A percentile compares a stretch with the other conserved stretches of the same genome.
Evolutionary conservation across 2,113 vertebrate species (phyloP).

Genomic region (Albula glossodonta): DNA sequence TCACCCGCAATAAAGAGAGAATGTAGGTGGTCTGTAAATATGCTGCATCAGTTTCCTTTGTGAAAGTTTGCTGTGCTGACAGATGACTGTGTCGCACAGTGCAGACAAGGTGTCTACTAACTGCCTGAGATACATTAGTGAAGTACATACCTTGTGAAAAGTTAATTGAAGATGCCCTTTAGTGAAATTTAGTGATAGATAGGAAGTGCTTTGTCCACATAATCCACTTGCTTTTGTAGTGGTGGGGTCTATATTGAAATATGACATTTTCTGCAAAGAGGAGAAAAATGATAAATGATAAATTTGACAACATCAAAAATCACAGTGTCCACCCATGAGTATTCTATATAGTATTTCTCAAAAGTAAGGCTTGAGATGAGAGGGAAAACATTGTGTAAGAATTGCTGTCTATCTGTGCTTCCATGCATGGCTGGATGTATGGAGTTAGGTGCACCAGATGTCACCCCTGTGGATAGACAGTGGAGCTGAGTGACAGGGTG

Average conservation of each 20-base stretch:
- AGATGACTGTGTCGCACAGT: background rate
- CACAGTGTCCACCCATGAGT: background rate
- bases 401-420: too few species aligned
- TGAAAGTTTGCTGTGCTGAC: background rate
- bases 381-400: too few species aligned
- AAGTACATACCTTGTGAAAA: constrained; percentile 76
- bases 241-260: constrained; percentile 73
- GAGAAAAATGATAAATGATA: constrained; percentile 37
- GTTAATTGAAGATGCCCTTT: constrained; percentile 72
- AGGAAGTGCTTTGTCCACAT: constrained; percentile 59
- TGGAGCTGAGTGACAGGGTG: too few species aligned
- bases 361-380: too few species aligned
- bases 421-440: too few species aligned
- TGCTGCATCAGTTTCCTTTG: background rate
- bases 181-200: constrained; percentile 71
- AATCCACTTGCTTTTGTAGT: constrained; percentile 59
- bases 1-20: too few species aligned
- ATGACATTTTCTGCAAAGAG: constrained; percentile 58
- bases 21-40: too few species aligned
- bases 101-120: too few species aligned
- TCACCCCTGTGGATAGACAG: too few species aligned
- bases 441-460: too few species aligned
- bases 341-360: too few species aligned
- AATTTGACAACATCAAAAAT: background rate
- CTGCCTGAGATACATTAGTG: too few species aligned